Evolutionary conservation across 2,797 vertebrate species (phyloP), one percentile per base, ranked within the genome.

Genomic region (Chloroceryle inda): DNA sequence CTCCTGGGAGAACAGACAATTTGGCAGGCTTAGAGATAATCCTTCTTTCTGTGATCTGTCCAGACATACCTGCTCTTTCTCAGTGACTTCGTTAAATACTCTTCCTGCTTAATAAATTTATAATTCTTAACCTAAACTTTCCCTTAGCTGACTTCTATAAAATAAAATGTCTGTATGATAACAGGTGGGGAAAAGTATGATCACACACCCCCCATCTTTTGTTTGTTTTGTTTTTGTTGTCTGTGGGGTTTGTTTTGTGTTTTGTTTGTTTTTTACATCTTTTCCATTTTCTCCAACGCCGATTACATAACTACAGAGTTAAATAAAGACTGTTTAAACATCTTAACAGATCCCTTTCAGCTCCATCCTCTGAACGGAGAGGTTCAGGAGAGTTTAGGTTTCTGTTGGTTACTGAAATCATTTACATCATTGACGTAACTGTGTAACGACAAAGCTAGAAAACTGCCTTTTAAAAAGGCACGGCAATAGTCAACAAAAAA

Each of bases 361-460:
- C 42, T 45, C 21, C 44, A 7, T 66, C 71, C 76, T 66, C 21
- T 75, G 23, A 63, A 56, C 15, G 1, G n/a, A 56, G 10, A 23
- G 1, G 15, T 18, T 75, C 40, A 72, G 37, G 13, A 44, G 2
- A 9, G 10, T 27, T 69, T 66, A 20, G 8, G 12, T 79, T 81
- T 4, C 1, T 1, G 4, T 26, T 89, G 15, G 8, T 76, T 88
- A 14, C 50, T 73, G 55, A 67, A 76, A 69, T 38, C 0, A 74
- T 73, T n/a, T 35, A 52, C 2, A 2, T 33, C 8, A 38, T 0
- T 35, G 14, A 73, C 22, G 26, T 12, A 69, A 77, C 1, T 1
- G 3, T 0, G 0, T 20, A 68, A 50, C 3, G 9, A 58, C 5
- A 49, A 56, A 76, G 33, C 2, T n/a, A 44, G 15, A 56, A 85